Percentiles rank a stretch among this genome's conserved stretches.
phyloP scores from a whole-genome alignment of 2,888 invertebrate species.

The Monoplex corrugatus region DNA sequence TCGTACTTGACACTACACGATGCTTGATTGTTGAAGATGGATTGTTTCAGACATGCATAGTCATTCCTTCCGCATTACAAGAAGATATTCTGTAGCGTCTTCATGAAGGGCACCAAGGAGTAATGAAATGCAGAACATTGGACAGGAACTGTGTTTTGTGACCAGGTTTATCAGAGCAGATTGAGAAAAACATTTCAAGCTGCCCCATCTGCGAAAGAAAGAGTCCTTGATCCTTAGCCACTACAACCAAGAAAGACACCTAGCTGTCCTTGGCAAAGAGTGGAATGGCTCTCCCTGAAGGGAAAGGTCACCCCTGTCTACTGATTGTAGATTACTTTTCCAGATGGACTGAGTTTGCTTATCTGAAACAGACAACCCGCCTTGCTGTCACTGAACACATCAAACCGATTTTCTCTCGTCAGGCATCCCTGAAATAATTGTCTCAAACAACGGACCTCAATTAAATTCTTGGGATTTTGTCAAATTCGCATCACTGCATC shows the following conservation, averaged over 20 bases:
- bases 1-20: neutral
- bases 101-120: conserved; percentile 18
- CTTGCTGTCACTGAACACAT: neutral
- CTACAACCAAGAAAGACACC: conserved; percentile 22
- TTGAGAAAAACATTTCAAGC: neutral
- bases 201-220: conserved; percentile 18
- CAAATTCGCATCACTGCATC: neutral
- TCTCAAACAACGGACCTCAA: neutral
- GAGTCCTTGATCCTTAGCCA: neutral
- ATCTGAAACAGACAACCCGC: neutral
- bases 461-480: no score
- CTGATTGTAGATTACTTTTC: conserved; percentile 21
- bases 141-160: neutral
- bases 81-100: neutral
- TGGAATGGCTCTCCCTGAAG: neutral
- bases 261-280: neutral
- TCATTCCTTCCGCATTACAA: neutral
- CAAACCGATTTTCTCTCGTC: neutral
- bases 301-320: neutral
- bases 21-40: neutral
- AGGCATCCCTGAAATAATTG: neutral
- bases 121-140: neutral
- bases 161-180: neutral
- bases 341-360: neutral
- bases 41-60: neutral